Evolutionary conservation across 2,113 vertebrate species (phyloP).

Genomic region (Caranx melampygus): DNA sequence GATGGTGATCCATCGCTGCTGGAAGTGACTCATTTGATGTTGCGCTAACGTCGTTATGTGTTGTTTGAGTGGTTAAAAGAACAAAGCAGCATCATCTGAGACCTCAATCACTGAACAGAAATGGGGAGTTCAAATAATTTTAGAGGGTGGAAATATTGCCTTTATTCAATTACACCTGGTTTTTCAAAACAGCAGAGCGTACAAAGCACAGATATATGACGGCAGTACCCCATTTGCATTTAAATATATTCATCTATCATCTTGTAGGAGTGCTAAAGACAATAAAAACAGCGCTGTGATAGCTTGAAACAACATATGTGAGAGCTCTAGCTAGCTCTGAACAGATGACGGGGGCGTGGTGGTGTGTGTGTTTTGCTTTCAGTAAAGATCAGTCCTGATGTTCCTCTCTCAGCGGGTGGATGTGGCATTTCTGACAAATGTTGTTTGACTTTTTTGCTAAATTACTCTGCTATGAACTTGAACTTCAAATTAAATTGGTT

Average conservation of each 20-base stretch:
- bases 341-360: not conserved
- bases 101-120: constrained; percentile 28
- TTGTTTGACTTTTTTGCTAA: constrained; percentile 36
- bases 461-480: constrained; percentile 35
- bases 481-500: constrained; percentile 34
- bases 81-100: constrained; percentile 35
- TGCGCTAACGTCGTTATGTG: constrained; percentile 33
- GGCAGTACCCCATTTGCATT: constrained; percentile 55
- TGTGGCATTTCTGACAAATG: constrained; percentile 52
- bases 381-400: constrained; percentile 23
- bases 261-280: constrained; percentile 4
- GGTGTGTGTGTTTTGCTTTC: constrained; percentile 10
- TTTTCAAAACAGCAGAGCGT: not conserved
- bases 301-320: not conserved
- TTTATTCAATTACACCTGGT: constrained; percentile 30
- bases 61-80: constrained; percentile 36
- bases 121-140: constrained; percentile 24
- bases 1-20: constrained; percentile 42
- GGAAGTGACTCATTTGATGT: constrained; percentile 32
- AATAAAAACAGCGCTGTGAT: not conserved
- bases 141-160: constrained; percentile 35
- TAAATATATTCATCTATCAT: constrained; percentile 68
- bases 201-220: constrained; percentile 3
- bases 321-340: constrained; percentile 23
- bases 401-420: constrained; percentile 8